Conservation (phyloP, 2,113 vertebrate species). For the Cyprinodon tularosa region DNA sequence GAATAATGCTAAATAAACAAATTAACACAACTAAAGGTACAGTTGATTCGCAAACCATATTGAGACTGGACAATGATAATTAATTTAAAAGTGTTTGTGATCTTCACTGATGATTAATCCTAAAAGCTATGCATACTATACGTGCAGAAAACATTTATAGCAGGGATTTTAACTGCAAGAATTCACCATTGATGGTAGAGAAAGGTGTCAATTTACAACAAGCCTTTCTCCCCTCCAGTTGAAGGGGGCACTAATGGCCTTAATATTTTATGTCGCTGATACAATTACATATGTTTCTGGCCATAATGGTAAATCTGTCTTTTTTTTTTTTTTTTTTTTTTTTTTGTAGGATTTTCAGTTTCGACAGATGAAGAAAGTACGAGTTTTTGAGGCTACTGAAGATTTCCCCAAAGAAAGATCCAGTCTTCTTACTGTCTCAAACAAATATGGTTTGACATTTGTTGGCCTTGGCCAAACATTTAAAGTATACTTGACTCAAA, state of each 20-base stretch:
- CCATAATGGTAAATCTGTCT: neutral
- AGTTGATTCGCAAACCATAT: too few species aligned
- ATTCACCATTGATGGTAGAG: too few species aligned
- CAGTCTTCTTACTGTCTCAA: conserved; percentile 88
- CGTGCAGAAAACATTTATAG: too few species aligned
- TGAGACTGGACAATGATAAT: too few species aligned
- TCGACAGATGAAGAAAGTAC: conserved; percentile 91
- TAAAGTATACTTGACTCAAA: conserved; percentile 85
- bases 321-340: neutral
- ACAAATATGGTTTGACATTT: conserved; percentile 90
- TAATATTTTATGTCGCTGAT: too few species aligned
- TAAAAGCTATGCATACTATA: too few species aligned
- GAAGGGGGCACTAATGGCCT: too few species aligned
- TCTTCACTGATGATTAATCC: too few species aligned
- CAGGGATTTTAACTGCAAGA: too few species aligned
- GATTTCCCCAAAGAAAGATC: conserved; percentile 89
- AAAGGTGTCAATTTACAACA: too few species aligned
- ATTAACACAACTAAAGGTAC: too few species aligned
- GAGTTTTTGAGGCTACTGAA: conserved; percentile 84
- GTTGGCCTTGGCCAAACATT: conserved; percentile 83
- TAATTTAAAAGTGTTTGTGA: neutral
- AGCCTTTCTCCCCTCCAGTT: too few species aligned
- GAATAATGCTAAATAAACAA: neutral
- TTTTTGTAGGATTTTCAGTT: conserved; percentile 92
- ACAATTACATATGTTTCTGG: neutral